Base-by-base conservation (phyloP, 1,140 invertebrate species). In the Penaeus indicus region DNA sequence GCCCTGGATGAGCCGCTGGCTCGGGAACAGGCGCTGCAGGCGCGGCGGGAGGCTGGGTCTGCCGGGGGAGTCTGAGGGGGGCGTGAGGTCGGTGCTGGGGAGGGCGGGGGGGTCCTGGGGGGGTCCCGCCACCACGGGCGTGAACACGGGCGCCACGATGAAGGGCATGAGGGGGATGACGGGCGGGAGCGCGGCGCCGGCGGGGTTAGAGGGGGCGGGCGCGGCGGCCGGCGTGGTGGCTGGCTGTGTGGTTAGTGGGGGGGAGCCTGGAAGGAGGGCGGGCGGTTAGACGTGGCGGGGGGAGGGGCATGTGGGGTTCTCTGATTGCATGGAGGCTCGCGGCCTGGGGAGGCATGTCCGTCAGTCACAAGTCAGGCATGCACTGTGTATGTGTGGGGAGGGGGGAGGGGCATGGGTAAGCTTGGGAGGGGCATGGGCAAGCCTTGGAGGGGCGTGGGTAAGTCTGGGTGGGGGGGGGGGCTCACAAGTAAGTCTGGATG, bases 161-260 rank as follows among this genome's bases (percentile, higher is more conserved):
- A 88, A 69, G 69, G 86, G 80, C 42, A 88, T 11, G 54, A 63
- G 22, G 18, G 25, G 25, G 84, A 60, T 86, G 21, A 86, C 16
- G 22, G 64, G 64, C 62, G 62, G 10, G 11, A 61, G 25, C 27
- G 80, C 64, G 5, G 82, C 0, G 16, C 25, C 63, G 27, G 21
- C 64, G 54, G 86, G 69, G 69, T 88, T 88, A 88, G 79, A 83
- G 64, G n/a, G 80, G 63, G 32, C n/a, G 32, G 47, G 62, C 60
- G 60, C 19, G 21, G 63, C 27, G 47, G 22, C 10, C 64, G 64
- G 8, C 16, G 85, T 8, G 38, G 69, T 47, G 64, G n/a, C 81
- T 72, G 54, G 22, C 11, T 27, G 38, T 19, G 77, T 61, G 47
- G 86, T 84, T 88, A 88, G 67, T 62, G 27, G 80, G 64, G 54